phyloP scores from a whole-genome alignment of 2,797 vertebrate genomes.

The Phrynocephalus vlangalii region DNA sequence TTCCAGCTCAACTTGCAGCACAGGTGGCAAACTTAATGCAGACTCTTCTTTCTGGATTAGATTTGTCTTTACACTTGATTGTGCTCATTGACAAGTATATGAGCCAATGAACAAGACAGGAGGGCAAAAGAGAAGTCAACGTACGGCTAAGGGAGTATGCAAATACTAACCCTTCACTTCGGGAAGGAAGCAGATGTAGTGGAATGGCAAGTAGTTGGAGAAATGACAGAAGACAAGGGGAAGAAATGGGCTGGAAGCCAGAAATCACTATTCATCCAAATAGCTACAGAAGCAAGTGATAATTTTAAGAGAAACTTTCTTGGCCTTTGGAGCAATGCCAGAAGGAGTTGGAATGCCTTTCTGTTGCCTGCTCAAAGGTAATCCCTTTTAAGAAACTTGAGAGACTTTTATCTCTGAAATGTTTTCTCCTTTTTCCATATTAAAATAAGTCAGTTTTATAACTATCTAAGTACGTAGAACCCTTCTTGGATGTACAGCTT shows the following conservation, averaged over 20 bases:
- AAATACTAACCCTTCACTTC: background rate
- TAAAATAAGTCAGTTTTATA: background rate
- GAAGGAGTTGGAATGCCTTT: background rate
- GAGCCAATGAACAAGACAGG: background rate
- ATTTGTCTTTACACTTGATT: background rate
- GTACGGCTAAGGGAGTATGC: background rate
- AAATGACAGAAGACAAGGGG: background rate
- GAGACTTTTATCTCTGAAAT: background rate
- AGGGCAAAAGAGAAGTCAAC: background rate
- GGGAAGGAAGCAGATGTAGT: background rate
- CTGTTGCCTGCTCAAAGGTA: background rate
- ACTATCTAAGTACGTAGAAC: background rate
- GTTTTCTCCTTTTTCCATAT: background rate
- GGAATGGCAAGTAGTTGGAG: background rate
- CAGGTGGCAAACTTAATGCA: background rate
- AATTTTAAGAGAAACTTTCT: background rate
- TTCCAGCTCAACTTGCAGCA: background rate
- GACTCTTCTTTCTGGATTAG: background rate
- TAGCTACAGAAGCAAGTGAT: background rate
- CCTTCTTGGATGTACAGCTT: no score
- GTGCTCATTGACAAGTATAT: background rate
- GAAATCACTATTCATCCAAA: background rate
- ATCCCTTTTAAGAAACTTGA: slow-evolving; percentile 5
- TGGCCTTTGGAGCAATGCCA: background rate
- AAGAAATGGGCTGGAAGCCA: background rate